Base-by-base conservation (phyloP, 2,888 invertebrate genomes). In the Notodonta dromedarius region DNA sequence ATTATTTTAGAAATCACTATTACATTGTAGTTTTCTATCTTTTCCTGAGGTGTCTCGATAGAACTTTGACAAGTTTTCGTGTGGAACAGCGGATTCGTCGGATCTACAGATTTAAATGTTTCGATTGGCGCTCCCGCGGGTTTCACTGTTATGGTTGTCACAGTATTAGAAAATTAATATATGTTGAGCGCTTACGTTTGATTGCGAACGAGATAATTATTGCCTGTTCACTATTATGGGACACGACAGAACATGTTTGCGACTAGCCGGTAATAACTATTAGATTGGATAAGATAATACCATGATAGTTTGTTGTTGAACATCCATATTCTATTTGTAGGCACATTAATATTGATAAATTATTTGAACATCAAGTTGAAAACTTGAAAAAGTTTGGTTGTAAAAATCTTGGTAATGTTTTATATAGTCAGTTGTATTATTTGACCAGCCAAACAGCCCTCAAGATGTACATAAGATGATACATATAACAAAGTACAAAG, bases 91-190 rank as follows among this genome's bases (percentile, higher is more conserved):
- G 11, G 42, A 42, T 42, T 4, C 9, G 42, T 42, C 11, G 9
- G 2, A 2, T 55, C 46, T 59, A 42, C n/a, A 7, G 44, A 52
- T 58, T 44, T 44, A 40, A n/a, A 24, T 52, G 51, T 59, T 63
- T 51, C 55, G 44, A 69, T 69, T 35, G 61, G 73, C 65, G 60
- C 66, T 63, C 57, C 14, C 59, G 51, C 58, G 58, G 56, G 42
- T 44, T 13, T 35, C 48, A 48, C 35, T 57, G n/a, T 57, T 57
- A 48, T 48, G 32, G 35, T n/a, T 53, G 53, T 53, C 53, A 53
- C 35, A 53, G 35, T 53, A 53, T 53, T 35, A 53, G 53, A 53
- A 53, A 53, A 53, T 53, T 53, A 35, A 53, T 53, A 53, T 53
- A 32, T 53, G 53, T 51, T 13, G 53, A 35, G 35, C 53, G 53